Evolutionary conservation across 1,140 invertebrate genomes (phyloP).

Genomic region (Physella acuta): DNA sequence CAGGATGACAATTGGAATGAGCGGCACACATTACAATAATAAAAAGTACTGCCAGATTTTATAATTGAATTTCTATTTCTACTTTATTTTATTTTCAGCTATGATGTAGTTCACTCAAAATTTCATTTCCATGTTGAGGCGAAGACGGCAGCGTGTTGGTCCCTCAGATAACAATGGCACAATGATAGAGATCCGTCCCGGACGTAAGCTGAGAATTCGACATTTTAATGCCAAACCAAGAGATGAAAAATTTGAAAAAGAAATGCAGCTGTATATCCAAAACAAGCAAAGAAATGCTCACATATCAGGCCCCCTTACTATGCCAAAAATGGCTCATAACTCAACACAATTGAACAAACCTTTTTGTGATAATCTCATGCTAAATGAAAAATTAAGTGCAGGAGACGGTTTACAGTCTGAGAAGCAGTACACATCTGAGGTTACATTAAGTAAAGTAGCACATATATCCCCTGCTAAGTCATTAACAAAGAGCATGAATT

Average conservation of each 20-base stretch:
- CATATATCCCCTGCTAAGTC: too few relatives aligned
- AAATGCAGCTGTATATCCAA: slow-evolving; percentile 37
- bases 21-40: too few relatives aligned
- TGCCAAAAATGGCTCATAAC: not conserved
- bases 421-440: not conserved
- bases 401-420: not conserved
- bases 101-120: too few relatives aligned
- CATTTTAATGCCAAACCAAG: slow-evolving; percentile 44
- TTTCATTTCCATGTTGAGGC: not conserved
- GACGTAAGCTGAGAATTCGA: slow-evolving; percentile 38
- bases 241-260: slow-evolving; percentile 45
- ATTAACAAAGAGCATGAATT: too few relatives aligned
- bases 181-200: slow-evolving; percentile 12
- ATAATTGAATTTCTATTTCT: too few relatives aligned
- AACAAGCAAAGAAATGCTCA: slow-evolving; percentile 29
- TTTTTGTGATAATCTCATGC: too few relatives aligned
- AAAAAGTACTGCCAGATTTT: too few relatives aligned
- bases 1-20: too few relatives aligned
- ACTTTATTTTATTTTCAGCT: too few relatives aligned
- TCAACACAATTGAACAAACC: not conserved
- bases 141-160: not conserved
- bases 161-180: not conserved
- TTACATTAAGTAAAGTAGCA: too few relatives aligned
- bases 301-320: slow-evolving; percentile 23
- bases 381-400: too few relatives aligned